Evolutionary conservation across 2,113 vertebrate genomes (phyloP), one percentile per base, ranked within the genome.

Genomic region (Hipposideros armiger): DNA sequence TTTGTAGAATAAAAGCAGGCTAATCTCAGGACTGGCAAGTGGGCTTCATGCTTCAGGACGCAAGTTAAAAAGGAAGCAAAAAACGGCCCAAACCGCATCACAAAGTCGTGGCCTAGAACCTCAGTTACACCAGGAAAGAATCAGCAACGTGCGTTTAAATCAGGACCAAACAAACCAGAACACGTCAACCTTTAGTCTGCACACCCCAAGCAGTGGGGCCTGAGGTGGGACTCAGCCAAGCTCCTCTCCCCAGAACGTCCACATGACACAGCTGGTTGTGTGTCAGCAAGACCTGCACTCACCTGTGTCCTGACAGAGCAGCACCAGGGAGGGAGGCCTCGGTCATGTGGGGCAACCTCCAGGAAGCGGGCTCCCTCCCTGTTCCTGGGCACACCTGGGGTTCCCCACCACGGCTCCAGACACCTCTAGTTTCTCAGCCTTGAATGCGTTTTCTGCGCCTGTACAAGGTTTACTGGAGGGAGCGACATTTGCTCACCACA

Each of bases 401-500:
- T 20, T 40, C 67, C 90, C 47, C 14, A n/a, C 47, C 5, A 69
- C 1, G 22, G 62, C 93, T 94, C 80, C 36, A 52, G 95, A 50
- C 47, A 50, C 47, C 47, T 50, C 47, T 50, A 50, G 10, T 50
- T 50, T 50, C 47, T 47, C 87, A 91, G 87, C 15, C 96, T 88
- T 58, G 74, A 96, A 84, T 92, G 87, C 84, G 67, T 90, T 81
- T 93, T 72, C 94, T 92, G 95, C 96, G 67, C 87, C 95, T 87
- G 92, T 90, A 91, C 58, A 60, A 93, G 96, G 92, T 85, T 95
- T 94, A 92, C 81, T 73, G 0, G 32, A 95, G 90, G 92, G 78
- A 52, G 95, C 70, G 76, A 97, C 96, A 96, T 95, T 94, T 92
- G 96, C 95, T 92, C 81, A 90, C 92, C 97, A 95, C 95, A 92